phyloP scores from a whole-genome alignment of 1,140 invertebrate species.

The Achatina immaculata region DNA sequence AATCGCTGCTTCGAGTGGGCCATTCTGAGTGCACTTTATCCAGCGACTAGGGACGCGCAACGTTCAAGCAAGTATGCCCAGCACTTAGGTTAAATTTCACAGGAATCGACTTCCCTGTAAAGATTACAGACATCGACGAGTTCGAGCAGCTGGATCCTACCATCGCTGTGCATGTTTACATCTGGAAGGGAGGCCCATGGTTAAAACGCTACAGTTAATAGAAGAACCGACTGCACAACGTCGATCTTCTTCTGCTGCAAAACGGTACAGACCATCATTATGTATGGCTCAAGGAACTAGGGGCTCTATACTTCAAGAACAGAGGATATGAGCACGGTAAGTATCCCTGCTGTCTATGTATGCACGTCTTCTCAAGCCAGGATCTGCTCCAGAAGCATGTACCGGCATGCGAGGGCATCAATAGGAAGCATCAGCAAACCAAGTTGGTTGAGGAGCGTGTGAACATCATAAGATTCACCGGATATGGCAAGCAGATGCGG shows the following conservation, averaged over 20 bases:
- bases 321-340: not conserved
- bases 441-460: conserved; percentile 33
- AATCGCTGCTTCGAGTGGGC: not conserved
- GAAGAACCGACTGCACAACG: not conserved
- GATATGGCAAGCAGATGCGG: conserved; percentile 43
- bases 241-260: not conserved
- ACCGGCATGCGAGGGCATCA: conserved; percentile 35
- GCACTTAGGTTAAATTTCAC: not conserved
- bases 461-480: conserved; percentile 32
- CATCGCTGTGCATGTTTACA: not conserved
- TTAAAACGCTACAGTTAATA: not conserved
- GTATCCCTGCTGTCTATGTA: not conserved
- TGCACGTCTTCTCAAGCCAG: not conserved
- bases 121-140: not conserved
- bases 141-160: not conserved
- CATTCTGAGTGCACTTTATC: not conserved
- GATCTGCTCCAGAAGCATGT: conserved; percentile 31
- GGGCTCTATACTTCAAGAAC: not conserved
- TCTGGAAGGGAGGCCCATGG: not conserved
- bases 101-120: not conserved
- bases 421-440: conserved; percentile 13
- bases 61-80: not conserved
- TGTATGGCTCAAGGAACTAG: not conserved
- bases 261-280: not conserved
- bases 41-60: not conserved